phyloP scores from a whole-genome alignment of 2,113 vertebrate genomes.

The Noctilio leporinus region DNA sequence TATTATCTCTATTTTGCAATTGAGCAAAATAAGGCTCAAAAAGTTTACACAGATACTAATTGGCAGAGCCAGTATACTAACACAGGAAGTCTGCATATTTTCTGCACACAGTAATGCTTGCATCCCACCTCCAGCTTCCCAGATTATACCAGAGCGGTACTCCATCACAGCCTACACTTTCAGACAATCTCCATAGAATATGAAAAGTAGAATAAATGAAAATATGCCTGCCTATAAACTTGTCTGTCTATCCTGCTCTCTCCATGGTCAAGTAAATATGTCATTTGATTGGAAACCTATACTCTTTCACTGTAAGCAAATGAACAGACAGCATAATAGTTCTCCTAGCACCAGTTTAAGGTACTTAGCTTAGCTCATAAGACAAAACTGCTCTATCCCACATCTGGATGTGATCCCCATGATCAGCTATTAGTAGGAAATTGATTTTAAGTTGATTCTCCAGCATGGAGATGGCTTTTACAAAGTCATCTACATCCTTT shows the following conservation, averaged over 20 bases:
- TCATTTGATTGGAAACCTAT: neutral
- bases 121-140: neutral
- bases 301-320: slow-evolving; percentile 1
- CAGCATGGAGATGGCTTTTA: neutral
- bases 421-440: neutral
- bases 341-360: neutral
- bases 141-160: neutral
- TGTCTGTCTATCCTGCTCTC: neutral
- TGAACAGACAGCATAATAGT: neutral
- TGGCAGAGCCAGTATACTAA: neutral
- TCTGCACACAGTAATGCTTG: neutral
- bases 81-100: neutral
- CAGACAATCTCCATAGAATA: neutral
- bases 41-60: neutral
- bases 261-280: neutral
- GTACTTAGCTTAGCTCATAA: neutral
- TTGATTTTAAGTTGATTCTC: slow-evolving; percentile 2
- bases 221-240: neutral
- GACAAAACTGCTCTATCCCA: neutral
- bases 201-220: neutral
- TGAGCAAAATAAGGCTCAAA: neutral
- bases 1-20: neutral
- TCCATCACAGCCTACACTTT: neutral
- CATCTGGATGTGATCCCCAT: neutral
- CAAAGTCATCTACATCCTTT: slow-evolving; percentile 3